Evolutionary conservation across 2,113 vertebrate genomes (phyloP).

Genomic region (Sinocyclocheilus anophthalmus): DNA sequence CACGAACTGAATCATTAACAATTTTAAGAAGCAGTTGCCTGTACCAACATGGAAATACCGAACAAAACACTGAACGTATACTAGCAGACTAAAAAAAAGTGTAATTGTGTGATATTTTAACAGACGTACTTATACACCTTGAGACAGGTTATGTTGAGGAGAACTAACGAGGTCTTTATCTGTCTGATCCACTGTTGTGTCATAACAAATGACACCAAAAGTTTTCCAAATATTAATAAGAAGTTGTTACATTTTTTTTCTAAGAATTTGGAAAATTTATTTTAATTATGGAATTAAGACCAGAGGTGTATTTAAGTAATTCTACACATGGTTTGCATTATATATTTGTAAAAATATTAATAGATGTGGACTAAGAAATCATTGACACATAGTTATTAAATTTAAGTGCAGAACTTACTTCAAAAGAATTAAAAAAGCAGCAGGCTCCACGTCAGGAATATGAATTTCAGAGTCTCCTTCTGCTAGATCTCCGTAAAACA

Average conservation of each 20-base stretch:
- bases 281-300: background rate
- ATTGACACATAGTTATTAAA: background rate
- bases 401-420: slow-evolving; percentile 80
- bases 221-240: background rate
- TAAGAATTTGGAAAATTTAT: background rate
- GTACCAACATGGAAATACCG: too few relatives aligned
- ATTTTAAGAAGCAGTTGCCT: too few relatives aligned
- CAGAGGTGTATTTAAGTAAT: background rate
- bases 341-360: background rate
- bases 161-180: too few relatives aligned
- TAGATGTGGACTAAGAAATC: background rate
- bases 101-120: background rate
- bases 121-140: background rate
- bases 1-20: too few relatives aligned
- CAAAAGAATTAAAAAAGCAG: slow-evolving; percentile 90
- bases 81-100: too few relatives aligned
- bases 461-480: slow-evolving; percentile 92
- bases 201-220: background rate
- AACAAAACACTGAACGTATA: too few relatives aligned
- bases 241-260: background rate
- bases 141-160: too few relatives aligned
- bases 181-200: too few relatives aligned
- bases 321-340: background rate
- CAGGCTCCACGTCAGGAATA: slow-evolving; percentile 94
- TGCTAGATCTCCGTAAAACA: slow-evolving; percentile 95